These are phyloP conservation scores for Myzus persicae DNA, from an alignment of 1,140 invertebrate species.

Conservation along the genomic window DNA sequence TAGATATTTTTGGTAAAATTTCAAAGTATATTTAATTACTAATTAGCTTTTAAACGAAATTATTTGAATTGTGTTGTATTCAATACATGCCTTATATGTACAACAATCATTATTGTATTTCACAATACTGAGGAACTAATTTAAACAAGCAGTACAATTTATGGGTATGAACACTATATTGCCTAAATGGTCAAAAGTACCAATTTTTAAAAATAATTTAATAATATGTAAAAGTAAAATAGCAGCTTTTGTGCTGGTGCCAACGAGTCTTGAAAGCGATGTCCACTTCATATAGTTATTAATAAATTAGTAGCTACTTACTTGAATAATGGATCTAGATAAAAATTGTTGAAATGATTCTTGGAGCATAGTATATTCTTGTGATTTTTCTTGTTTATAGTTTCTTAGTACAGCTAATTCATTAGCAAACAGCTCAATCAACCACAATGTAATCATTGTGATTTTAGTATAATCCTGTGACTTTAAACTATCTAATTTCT, in stretches of 20 bases:
- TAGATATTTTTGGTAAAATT: too few species aligned
- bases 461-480: conserved; percentile 80
- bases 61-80: too few species aligned
- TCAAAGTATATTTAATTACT: too few species aligned
- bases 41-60: too few species aligned
- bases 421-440: conserved; percentile 90
- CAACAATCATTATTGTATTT: background rate
- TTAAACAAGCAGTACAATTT: background rate
- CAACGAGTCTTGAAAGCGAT: background rate
- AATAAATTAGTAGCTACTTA: conserved; percentile 60
- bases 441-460: conserved; percentile 92
- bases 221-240: background rate
- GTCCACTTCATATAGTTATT: background rate
- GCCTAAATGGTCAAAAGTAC: too few species aligned
- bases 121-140: background rate
- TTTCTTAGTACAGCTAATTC: conserved; percentile 79
- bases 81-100: too few species aligned
- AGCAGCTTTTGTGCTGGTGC: background rate
- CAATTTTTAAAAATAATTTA: too few species aligned
- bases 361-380: conserved; percentile 74
- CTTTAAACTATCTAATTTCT: conserved; percentile 69
- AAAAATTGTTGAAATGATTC: conserved; percentile 83
- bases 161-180: background rate
- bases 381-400: conserved; percentile 68
- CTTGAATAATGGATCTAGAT: conserved; percentile 70